Evolutionary conservation across 2,888 invertebrate species (phyloP).

Genomic region (Thereva nobilitata): DNA sequence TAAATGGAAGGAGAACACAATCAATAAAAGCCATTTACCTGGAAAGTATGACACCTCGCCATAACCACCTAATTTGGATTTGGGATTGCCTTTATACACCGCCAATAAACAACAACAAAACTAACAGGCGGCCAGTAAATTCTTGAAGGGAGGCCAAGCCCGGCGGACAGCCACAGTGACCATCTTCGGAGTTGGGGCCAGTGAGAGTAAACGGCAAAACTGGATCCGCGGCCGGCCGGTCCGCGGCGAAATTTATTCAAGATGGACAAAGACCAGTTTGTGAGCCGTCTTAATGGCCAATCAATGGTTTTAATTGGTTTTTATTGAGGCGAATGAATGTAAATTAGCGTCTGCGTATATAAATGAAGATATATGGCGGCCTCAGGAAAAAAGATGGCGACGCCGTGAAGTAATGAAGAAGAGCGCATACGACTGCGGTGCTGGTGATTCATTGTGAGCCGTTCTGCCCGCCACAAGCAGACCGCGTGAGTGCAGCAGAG

Average conservation of each 20-base stretch:
- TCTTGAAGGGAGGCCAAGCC: conserved; percentile 24
- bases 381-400: conserved; percentile 22
- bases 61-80: conserved; percentile 21
- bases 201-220: conserved; percentile 5
- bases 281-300: conserved; percentile 39
- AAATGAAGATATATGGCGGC: conserved; percentile 37
- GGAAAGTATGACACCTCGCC: not conserved
- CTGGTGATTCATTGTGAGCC: conserved; percentile 11
- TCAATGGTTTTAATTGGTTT: conserved; percentile 43
- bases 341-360: conserved; percentile 38
- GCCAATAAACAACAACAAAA: conserved; percentile 16
- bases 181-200: not conserved
- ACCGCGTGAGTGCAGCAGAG: too few species aligned
- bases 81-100: conserved; percentile 4
- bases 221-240: not conserved
- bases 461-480: too few species aligned
- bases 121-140: conserved; percentile 29
- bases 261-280: conserved; percentile 35
- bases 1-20: too few species aligned
- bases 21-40: too few species aligned
- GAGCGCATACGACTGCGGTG: conserved; percentile 24
- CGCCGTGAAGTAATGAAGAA: not conserved
- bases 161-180: conserved; percentile 8
- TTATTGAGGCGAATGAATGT: conserved; percentile 42
- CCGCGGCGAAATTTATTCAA: conserved; percentile 1